These are phyloP conservation scores for Melolontha melolontha DNA, from an alignment of 2,888 invertebrate genomes.

Conservation along the genomic window DNA sequence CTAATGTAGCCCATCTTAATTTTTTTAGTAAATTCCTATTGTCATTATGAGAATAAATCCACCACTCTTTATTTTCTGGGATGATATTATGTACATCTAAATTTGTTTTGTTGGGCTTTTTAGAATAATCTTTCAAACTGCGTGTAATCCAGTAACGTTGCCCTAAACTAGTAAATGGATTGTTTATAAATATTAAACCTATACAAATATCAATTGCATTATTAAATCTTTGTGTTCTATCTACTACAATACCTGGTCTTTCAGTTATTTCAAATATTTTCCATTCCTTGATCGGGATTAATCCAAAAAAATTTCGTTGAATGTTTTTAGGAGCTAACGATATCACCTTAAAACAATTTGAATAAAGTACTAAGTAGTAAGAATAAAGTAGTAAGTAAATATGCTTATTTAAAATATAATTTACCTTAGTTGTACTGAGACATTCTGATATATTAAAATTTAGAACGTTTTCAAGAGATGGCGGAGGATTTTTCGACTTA, in stretches of 20 bases:
- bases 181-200: conserved; percentile 84
- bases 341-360: conserved; percentile 31
- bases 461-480: conserved; percentile 74
- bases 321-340: conserved; percentile 35
- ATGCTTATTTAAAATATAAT: conserved; percentile 16
- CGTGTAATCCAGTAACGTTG: conserved; percentile 87
- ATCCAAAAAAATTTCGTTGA: conserved; percentile 59
- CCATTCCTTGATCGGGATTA: conserved; percentile 71
- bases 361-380: no score
- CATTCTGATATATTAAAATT: conserved; percentile 64
- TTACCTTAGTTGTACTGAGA: conserved; percentile 17
- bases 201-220: conserved; percentile 38
- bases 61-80: conserved; percentile 69
- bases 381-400: conserved; percentile 13
- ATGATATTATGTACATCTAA: conserved; percentile 70
- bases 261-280: conserved; percentile 71
- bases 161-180: conserved; percentile 83
- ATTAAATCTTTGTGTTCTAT: conserved; percentile 1
- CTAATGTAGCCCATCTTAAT: conserved; percentile 94
- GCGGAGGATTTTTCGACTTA: conserved; percentile 76
- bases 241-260: conserved; percentile 68
- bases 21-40: conserved; percentile 63
- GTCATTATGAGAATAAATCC: conserved; percentile 68
- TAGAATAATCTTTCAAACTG: conserved; percentile 82
- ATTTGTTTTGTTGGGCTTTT: conserved; percentile 78